phyloP scores from a whole-genome alignment of 1,140 invertebrate genomes.

The Drosophila ogumai region DNA sequence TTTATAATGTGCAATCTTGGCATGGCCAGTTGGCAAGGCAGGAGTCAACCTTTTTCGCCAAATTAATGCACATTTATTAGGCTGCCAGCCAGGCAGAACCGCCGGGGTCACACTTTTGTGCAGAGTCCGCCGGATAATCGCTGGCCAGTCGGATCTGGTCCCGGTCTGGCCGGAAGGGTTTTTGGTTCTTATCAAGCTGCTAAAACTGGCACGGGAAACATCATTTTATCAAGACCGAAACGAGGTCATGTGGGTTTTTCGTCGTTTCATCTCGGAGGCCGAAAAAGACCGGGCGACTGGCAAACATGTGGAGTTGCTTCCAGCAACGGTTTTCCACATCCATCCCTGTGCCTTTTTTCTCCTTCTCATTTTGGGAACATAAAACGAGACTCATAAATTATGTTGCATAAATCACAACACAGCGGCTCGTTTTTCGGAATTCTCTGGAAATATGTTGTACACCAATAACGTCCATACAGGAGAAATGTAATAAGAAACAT shows the following conservation, averaged over 20 bases:
- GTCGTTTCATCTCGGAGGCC: conserved; percentile 6
- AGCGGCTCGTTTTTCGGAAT: conserved; percentile 14
- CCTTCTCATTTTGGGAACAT: conserved; percentile 14
- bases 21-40: conserved; percentile 18
- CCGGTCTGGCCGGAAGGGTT: conserved; percentile 37
- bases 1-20: conserved; percentile 56
- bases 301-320: conserved; percentile 41
- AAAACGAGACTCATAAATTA: conserved; percentile 73
- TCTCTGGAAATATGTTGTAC: conserved; percentile 22
- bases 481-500: conserved; percentile 1
- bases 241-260: conserved; percentile 68
- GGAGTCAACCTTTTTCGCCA: conserved; percentile 51
- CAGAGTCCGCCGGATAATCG: conserved; percentile 33
- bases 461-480: neutral
- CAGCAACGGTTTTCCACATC: conserved; percentile 14
- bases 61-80: conserved; percentile 69
- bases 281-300: conserved; percentile 26
- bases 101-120: neutral
- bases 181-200: conserved; percentile 49
- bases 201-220: conserved; percentile 29
- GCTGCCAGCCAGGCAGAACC: conserved; percentile 1
- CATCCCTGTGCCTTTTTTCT: conserved; percentile 7
- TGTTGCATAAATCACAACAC: conserved; percentile 69
- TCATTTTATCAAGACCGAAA: conserved; percentile 69
- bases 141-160: conserved; percentile 36